These are phyloP conservation scores for Liasis olivaceus DNA, from an alignment of 2,797 vertebrate genomes.

Conservation along the genomic window DNA sequence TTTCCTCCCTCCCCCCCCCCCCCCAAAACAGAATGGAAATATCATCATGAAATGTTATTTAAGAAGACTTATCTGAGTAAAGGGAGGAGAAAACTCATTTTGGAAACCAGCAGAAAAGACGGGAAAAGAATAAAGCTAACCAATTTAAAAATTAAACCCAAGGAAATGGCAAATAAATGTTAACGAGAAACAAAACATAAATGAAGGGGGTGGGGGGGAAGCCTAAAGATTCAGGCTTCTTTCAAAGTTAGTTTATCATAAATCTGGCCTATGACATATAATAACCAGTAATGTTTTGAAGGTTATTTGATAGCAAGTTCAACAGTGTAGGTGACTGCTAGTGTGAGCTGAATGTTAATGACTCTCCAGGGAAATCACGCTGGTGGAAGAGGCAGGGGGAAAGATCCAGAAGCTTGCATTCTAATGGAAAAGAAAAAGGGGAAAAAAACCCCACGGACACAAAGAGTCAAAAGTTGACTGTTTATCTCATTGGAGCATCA, in stretches of 20 bases:
- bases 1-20: constrained; percentile 62
- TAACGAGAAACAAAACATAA: constrained; percentile 13
- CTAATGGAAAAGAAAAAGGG: constrained; percentile 53
- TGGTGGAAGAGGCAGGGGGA: constrained; percentile 70
- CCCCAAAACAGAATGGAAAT: constrained; percentile 37
- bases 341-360: constrained; percentile 77
- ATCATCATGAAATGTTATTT: constrained; percentile 58
- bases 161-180: constrained; percentile 64
- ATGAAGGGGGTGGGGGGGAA: background rate
- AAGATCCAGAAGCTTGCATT: constrained; percentile 68
- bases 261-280: constrained; percentile 76
- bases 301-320: constrained; percentile 78
- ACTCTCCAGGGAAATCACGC: constrained; percentile 74
- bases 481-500: constrained; percentile 71
- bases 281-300: constrained; percentile 76
- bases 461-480: constrained; percentile 72
- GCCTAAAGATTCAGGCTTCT: constrained; percentile 70
- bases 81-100: constrained; percentile 41
- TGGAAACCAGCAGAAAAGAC: constrained; percentile 44
- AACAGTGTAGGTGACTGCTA: constrained; percentile 75
- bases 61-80: constrained; percentile 51
- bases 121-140: constrained; percentile 62
- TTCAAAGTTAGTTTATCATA: constrained; percentile 78
- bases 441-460: constrained; percentile 41
- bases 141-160: constrained; percentile 71